Percentiles rank a stretch among this genome's conserved stretches.
Evolutionary conservation across 2,797 vertebrate species (phyloP).

Genomic region (Netta rufina): DNA sequence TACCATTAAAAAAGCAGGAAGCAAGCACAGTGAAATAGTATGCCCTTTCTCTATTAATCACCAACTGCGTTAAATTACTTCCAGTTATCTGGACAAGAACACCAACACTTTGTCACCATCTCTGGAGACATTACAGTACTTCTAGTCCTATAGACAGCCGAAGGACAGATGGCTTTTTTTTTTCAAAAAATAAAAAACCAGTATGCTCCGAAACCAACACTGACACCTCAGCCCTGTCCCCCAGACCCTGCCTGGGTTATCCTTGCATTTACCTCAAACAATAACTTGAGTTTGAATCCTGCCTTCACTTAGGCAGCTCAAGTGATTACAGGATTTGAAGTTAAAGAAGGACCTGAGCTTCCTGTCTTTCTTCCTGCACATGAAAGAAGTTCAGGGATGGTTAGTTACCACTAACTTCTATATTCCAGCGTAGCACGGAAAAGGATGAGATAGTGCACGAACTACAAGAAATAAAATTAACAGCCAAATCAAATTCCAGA

Average conservation of each 20-base stretch:
- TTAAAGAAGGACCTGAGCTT: background rate
- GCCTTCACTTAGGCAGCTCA: background rate
- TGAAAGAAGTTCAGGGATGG: background rate
- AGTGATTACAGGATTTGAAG: background rate
- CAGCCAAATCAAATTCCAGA: background rate
- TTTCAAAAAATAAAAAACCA: background rate
- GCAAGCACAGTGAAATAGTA: background rate
- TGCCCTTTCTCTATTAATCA: background rate
- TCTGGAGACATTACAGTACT: background rate
- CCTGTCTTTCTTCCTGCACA: background rate
- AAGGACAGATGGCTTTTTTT: background rate
- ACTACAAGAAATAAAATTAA: background rate
- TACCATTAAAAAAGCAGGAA: background rate
- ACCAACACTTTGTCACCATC: background rate
- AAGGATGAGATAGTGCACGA: background rate
- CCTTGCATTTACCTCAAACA: background rate
- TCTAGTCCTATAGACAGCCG: background rate
- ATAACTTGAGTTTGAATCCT: background rate
- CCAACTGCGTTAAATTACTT: constrained; percentile 27
- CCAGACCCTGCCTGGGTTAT: background rate
- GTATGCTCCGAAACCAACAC: background rate
- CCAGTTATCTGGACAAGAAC: constrained; percentile 28
- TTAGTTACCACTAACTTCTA: background rate
- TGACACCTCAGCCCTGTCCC: background rate
- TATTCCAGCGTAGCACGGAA: background rate